These are phyloP conservation scores for Manacus vitellinus DNA, from an alignment of 2,113 vertebrate species.

Conservation along the genomic window DNA sequence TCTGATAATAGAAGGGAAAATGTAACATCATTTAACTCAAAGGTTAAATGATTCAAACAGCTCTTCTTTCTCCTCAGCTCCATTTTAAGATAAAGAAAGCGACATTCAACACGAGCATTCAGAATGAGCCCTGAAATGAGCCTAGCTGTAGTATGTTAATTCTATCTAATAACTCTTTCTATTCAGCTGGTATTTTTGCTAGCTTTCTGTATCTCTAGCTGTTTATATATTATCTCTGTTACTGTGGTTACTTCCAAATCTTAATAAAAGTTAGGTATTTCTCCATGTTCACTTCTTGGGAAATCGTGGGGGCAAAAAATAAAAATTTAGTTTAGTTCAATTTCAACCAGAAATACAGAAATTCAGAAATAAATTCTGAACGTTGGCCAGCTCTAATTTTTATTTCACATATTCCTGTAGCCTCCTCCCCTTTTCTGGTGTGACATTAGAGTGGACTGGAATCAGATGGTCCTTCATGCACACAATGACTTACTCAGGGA, in stretches of 20 bases:
- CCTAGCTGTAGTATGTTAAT: background rate
- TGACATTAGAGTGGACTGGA: background rate
- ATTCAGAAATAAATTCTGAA: background rate
- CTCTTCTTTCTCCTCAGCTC: background rate
- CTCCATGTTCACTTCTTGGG: background rate
- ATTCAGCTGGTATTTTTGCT: background rate
- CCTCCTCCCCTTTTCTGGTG: background rate
- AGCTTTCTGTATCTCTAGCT: background rate
- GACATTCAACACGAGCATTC: background rate
- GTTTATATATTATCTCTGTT: background rate
- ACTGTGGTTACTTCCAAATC: background rate
- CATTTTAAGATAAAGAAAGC: background rate
- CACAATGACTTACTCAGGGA: background rate
- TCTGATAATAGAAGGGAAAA: background rate
- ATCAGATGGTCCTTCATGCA: background rate
- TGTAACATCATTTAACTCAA: accelerated
- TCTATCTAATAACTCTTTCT: background rate
- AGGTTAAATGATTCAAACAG: background rate
- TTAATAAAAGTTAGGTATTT: background rate
- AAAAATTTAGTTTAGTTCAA: background rate
- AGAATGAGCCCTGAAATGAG: background rate
- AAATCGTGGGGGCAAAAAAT: accelerated
- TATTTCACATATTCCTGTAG: background rate
- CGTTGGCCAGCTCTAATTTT: background rate
- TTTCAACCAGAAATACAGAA: background rate